Percentiles rank a stretch among this genome's conserved stretches.
Evolutionary conservation across 1,140 invertebrate genomes (phyloP).

Genomic region (Trinorchestia longiramus): DNA sequence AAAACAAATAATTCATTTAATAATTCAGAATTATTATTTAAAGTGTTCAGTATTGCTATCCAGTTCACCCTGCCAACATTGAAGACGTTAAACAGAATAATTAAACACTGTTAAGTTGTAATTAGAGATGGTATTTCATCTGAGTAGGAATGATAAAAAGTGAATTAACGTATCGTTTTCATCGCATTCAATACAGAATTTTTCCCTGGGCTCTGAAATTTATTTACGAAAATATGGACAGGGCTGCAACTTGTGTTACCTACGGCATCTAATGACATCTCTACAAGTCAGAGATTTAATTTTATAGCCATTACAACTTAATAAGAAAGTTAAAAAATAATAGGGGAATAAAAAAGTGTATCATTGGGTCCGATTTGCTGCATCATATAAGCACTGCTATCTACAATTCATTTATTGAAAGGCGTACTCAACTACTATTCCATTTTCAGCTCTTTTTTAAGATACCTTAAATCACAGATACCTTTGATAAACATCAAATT

Average conservation of each 20-base stretch:
- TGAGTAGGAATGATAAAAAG: no score
- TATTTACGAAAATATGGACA: neutral
- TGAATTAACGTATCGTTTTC: neutral
- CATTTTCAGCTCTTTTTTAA: neutral
- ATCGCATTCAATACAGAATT: neutral
- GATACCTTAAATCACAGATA: neutral
- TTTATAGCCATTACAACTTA: neutral
- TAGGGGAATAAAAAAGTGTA: neutral
- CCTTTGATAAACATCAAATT: no score
- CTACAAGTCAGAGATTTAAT: neutral
- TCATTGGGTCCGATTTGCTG: neutral
- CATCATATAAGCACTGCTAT: neutral
- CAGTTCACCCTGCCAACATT: no score
- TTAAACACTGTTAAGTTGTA: no score
- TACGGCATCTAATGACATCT: neutral
- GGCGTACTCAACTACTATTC: neutral
- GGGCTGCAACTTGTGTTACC: neutral
- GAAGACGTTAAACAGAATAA: no score
- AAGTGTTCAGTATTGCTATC: no score
- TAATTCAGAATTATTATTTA: no score
- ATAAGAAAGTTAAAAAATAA: no score
- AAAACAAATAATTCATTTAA: neutral
- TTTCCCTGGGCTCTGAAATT: neutral
- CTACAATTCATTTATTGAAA: neutral
- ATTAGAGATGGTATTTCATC: no score